Evolutionary conservation across 2,113 vertebrate genomes (phyloP), one percentile per base, ranked within the genome.

Genomic region (Xenotilapia flavipinnis): DNA sequence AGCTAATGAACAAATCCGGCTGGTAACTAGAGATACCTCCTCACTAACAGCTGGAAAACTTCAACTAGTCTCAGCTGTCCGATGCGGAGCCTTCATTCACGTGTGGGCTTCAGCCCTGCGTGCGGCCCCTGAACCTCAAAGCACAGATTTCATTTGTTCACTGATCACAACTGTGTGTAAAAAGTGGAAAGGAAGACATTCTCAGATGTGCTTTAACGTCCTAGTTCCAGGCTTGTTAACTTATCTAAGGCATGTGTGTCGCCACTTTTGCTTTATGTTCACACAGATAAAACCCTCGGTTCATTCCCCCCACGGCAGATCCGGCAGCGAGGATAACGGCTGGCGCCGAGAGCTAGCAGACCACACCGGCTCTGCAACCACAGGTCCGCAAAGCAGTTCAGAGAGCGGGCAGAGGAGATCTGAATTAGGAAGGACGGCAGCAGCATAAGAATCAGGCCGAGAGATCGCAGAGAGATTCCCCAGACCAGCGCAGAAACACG

Each of bases 381-480:
- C 33, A 58, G 23, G 12, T 83, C 38, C 23, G 3, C 68, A 45
- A 26, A 45, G 81, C 79, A 85, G 36, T 75, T 82, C 7, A 80
- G 51, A 40, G 83, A 82, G 38, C 21, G 2, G 1, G n/a, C 51
- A 53, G 21, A 31, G 79, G 13, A 28, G 79, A 60, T 6, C 60
- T 31, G 36, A 31, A 40, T 56, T 28, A 51, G 5, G 28, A 26
- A 58, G 68, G 77, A 82, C 60, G 26, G 47, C 84, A 49, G 81
- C 77, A 75, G 79, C 21, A 80, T 77, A 33, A 81, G 58, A 83
- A 68, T 87, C n/a, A 68, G 31, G 38, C 45, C 6, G 28, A 5
- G 23, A 45, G 23, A 47, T 47, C 4, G 40, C 1, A 26, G 36
- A 47, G 36, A 11, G n/a, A 81, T 65, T 84, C 65, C 21, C 36